Evolutionary conservation across 92 coral and sea anemone genomes (phyloP), one percentile per base, ranked within the genome.

Genomic region (Porites lobata): DNA sequence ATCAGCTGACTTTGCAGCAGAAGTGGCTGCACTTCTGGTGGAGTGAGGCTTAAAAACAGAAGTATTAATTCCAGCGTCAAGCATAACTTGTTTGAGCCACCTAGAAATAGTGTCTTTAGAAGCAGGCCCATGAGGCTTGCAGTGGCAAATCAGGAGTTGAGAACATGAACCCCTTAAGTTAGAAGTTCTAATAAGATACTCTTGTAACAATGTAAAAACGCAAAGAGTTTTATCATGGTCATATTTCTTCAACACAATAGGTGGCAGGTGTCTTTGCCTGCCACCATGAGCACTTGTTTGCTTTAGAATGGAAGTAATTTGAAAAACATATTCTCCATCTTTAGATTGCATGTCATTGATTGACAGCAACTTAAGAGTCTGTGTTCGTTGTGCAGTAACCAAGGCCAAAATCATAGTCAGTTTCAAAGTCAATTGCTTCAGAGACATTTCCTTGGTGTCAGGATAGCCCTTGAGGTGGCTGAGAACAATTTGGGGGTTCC

Each of bases 101-200:
- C 93, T 70, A 65, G 91, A 81, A 63, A 87, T 79, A 53, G 94
- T 87, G 65, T 88, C 94, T 68, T 78, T 83, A 4, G 94, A 77
- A 6, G 92, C 96, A 50, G 94, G 90, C 12, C 94, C 94, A 88
- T 83, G 90, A 57, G 96, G 94, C 71, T 63, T 58, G 15, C 67
- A 79, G 85, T 94, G 88, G 72, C 94, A 90, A 50, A 90, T 59
- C 75, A 90, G 66, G 38, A 90, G 75, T 78, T 90, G 93, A 76
- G 68, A 58, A 76, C 69, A 24, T 58, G 81, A 76, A 76, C 81
- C 81, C 61, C 93, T 84, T 7, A 90, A n/a, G 43, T 78, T 58
- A 52, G 86, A 29, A 66, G 86, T 90, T 78, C 88, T 83, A 26
- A 76, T 59, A 71, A 88, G 11, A 82, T 88, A 88, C 62, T 50